A percentile compares a stretch with the other conserved stretches of the same genome.
phyloP scores from a whole-genome alignment of 2,797 vertebrate genomes.

The Darevskia nairensis region DNA sequence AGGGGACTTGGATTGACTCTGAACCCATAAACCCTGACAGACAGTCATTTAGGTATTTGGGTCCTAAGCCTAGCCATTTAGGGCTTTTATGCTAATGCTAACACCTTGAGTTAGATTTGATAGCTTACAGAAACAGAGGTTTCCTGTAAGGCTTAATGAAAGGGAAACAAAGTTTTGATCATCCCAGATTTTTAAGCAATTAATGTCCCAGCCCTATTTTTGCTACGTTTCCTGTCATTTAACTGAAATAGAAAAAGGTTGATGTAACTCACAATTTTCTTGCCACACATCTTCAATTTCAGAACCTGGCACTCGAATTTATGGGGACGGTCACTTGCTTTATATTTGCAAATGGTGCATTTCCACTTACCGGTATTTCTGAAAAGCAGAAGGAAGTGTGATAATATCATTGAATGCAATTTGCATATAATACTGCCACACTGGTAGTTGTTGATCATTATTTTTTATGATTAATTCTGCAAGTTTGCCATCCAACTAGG shows the following conservation, averaged over 20 bases:
- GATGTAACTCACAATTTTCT: slow-evolving; percentile 44
- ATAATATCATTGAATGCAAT: not conserved
- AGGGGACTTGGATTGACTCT: too few species aligned
- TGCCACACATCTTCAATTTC: slow-evolving; percentile 2
- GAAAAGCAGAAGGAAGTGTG: slow-evolving; percentile 2
- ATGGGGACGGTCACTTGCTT: not conserved
- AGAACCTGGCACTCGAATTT: slow-evolving; percentile 39
- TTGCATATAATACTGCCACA: not conserved
- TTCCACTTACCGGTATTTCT: slow-evolving; percentile 51
- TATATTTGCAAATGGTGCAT: slow-evolving; percentile 52
- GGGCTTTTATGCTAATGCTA: too few species aligned
- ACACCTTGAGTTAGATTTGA: too few species aligned
- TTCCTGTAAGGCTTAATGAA: not conserved
- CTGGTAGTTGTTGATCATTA: not conserved
- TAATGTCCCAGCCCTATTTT: not conserved
- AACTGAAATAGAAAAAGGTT: not conserved
- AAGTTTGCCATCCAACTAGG: not conserved
- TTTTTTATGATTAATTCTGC: not conserved
- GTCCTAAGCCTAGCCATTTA: too few species aligned
- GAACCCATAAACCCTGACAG: too few species aligned
- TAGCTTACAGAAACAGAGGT: too few species aligned
- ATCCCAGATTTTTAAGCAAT: not conserved
- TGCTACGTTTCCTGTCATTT: not conserved
- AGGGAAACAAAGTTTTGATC: not conserved
- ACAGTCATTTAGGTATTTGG: too few species aligned